phyloP scores from a whole-genome alignment of 2,113 vertebrate species.

The Hippocampus guttulatus region DNA sequence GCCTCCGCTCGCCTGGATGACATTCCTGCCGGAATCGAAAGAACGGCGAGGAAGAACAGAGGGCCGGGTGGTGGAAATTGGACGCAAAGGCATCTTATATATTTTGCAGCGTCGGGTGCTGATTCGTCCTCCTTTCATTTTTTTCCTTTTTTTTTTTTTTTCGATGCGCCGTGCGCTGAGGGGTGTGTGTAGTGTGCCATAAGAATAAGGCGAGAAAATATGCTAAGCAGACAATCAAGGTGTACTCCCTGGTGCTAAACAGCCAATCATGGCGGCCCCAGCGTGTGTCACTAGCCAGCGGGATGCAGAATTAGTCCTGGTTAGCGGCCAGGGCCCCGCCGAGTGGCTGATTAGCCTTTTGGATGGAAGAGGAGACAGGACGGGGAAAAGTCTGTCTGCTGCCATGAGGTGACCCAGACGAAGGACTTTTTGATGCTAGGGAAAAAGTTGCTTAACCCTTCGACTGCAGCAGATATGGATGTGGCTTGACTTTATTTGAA shows the following conservation, averaged over 20 bases:
- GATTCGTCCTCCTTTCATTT: background rate
- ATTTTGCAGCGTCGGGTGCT: background rate
- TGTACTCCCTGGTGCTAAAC: conserved; percentile 66
- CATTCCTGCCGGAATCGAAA: conserved; percentile 86
- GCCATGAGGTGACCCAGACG: conserved; percentile 48
- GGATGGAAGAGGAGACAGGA: conserved; percentile 62
- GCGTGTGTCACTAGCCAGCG: conserved; percentile 69
- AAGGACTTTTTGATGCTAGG: conserved; percentile 44
- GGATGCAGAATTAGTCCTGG: conserved; percentile 71
- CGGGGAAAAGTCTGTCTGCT: conserved; percentile 56
- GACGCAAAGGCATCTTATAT: conserved; percentile 43
- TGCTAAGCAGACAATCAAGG: conserved; percentile 82
- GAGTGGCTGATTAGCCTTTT: conserved; percentile 71
- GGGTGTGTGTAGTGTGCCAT: conserved; percentile 66
- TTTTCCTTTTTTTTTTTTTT: background rate
- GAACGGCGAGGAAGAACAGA: conserved; percentile 29
- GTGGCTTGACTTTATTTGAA: background rate
- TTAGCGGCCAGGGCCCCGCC: conserved; percentile 66
- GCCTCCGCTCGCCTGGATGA: conserved; percentile 87
- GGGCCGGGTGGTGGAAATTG: conserved; percentile 23
- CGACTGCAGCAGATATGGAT: background rate
- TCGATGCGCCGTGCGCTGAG: background rate
- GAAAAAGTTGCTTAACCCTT: background rate
- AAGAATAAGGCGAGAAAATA: conserved; percentile 80
- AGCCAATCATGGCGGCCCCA: conserved; percentile 70